Base-by-base conservation (phyloP, 2,113 vertebrate genomes). In the Epinephelus fuscoguttatus region DNA sequence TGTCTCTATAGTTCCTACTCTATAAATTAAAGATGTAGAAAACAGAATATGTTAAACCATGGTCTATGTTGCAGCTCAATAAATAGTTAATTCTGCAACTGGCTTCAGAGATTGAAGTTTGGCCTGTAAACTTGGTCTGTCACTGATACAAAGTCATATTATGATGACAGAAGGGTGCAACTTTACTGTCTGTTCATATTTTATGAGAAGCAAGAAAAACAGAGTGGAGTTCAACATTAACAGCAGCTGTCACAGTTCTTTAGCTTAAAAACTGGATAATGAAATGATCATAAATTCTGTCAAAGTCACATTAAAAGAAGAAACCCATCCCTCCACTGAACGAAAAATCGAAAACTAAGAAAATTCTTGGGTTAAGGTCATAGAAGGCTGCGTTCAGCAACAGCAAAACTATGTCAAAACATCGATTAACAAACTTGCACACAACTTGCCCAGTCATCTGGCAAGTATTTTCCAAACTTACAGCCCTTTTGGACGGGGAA, bases 191-290 rank as follows among this genome's bases (percentile, higher is more conserved):
- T 30, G 30, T 30, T 49, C 53, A 67, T 13, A 56, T 19, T 11
- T 59, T 52, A 23, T 23, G n/a, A 23, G 17, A n/a, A 55, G 3
- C 8, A 50, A 27, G 23, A 18, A 21, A 49, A 60, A 30, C 5
- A 4, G 53, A 49, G 11, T 14, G 25, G 13, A 63, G 55, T 57
- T 50, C 45, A 8, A 60, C 33, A 67, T 49, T 63, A 30, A 42
- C 4, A 11, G 37, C 25, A 23, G 11, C 2, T 5, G 27, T 37
- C 57, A 42, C 8, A 76, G n/a, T 53, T 14, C 66, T 52, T 63
- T 27, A 50, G 18, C 30, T 42, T 76, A 14, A 80, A 76, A 67
- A 67, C 47, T 61, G 70, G 4, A 56, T 61, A 53, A 60, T 59
- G 42, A 27, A 86, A 14, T 27, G n/a, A 60, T 75, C 11, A 69